These are phyloP conservation scores for Halictus quadricinctus DNA, from an alignment of 2,888 invertebrate genomes.

Conservation along the genomic window DNA sequence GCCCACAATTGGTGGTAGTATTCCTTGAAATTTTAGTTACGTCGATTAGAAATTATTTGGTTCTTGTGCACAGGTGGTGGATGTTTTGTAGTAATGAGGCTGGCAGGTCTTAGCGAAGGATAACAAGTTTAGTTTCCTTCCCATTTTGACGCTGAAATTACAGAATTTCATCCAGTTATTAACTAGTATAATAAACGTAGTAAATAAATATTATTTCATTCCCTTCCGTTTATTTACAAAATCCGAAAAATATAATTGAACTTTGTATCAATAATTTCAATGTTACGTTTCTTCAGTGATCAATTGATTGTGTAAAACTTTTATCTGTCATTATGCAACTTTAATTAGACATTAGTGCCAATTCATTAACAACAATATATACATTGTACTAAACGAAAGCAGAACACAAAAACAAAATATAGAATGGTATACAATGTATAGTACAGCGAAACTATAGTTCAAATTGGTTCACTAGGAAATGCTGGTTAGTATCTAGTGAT, in stretches of 20 bases:
- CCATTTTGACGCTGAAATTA: slow-evolving; percentile 81
- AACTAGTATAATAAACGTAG: neutral
- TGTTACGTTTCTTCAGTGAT: slow-evolving; percentile 2
- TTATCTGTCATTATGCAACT: slow-evolving; percentile 3
- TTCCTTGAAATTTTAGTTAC: slow-evolving; percentile 60
- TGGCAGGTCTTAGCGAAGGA: slow-evolving; percentile 82
- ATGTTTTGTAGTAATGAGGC: slow-evolving; percentile 79
- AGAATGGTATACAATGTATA: neutral
- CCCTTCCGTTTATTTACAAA: slow-evolving; percentile 35
- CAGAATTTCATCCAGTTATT: slow-evolving; percentile 39
- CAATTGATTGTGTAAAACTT: slow-evolving; percentile 16
- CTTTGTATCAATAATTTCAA: neutral
- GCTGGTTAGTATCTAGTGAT: neutral
- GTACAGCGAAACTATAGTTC: neutral
- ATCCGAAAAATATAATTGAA: neutral
- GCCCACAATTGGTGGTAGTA: slow-evolving; percentile 55
- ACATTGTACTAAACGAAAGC: slow-evolving; percentile 3
- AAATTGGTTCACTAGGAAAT: neutral
- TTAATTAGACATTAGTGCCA: neutral
- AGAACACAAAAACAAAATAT: neutral
- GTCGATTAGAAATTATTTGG: slow-evolving; percentile 69
- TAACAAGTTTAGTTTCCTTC: slow-evolving; percentile 80
- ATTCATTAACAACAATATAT: slow-evolving; percentile 1
- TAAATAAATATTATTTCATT: slow-evolving; percentile 3
- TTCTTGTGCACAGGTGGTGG: slow-evolving; percentile 77